Evolutionary conservation across 1,140 invertebrate species (phyloP).

Genomic region (Chlorops oryzae): DNA sequence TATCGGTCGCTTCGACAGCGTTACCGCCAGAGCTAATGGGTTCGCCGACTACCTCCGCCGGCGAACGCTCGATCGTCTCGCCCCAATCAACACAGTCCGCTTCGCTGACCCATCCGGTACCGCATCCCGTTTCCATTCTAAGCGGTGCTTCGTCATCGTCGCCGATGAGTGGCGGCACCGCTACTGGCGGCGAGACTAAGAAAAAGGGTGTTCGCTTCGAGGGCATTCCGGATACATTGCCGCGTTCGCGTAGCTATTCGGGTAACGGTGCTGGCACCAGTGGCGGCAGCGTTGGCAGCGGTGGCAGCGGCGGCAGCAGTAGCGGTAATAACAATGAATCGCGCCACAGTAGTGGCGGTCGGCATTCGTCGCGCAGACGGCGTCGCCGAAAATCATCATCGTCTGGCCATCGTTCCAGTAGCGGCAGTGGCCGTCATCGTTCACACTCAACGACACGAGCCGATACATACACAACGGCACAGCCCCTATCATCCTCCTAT

Average conservation of each 20-base stretch:
- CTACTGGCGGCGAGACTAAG: constrained; percentile 21
- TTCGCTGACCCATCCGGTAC: constrained; percentile 17
- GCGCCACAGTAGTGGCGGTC: constrained; percentile 17
- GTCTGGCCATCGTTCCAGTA: constrained; percentile 30
- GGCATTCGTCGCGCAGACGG: constrained; percentile 28
- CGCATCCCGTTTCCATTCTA: constrained; percentile 38
- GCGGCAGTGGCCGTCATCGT: constrained; percentile 35
- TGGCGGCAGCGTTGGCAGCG: neutral
- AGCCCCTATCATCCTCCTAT: constrained; percentile 40
- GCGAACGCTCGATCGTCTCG: constrained; percentile 29
- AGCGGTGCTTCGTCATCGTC: constrained; percentile 41
- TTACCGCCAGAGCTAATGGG: constrained; percentile 39
- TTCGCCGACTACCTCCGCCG: constrained; percentile 36
- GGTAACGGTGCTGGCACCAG: constrained; percentile 41
- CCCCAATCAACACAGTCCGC: constrained; percentile 35
- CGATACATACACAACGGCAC: constrained; percentile 38
- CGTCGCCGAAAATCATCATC: constrained; percentile 35
- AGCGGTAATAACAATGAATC: constrained; percentile 9
- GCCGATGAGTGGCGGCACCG: constrained; percentile 35
- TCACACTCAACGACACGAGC: constrained; percentile 42
- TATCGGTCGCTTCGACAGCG: constrained; percentile 43
- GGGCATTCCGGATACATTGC: constrained; percentile 34
- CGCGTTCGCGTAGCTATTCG: constrained; percentile 42
- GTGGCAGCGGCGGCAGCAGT: constrained; percentile 3
- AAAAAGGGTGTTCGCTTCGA: constrained; percentile 47